Evolutionary conservation across 2,888 invertebrate species (phyloP).

Genomic region (Sthenelais limicola): DNA sequence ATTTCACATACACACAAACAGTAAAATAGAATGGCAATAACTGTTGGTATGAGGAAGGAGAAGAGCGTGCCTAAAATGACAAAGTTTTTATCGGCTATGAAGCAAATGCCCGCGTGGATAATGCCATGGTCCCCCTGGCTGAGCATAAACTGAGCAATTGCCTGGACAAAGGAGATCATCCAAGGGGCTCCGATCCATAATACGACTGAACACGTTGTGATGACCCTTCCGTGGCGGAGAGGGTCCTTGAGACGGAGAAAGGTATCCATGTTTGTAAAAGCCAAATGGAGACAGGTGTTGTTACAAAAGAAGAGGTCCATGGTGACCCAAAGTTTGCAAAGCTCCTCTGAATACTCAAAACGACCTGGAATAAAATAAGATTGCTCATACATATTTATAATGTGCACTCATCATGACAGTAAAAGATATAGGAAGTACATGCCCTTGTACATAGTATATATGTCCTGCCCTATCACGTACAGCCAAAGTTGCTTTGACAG

Average conservation of each 20-base stretch:
- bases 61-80: conserved; percentile 52
- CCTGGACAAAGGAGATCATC: conserved; percentile 52
- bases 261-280: conserved; percentile 52
- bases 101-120: conserved; percentile 47
- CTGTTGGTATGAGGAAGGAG: conserved; percentile 49
- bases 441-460: not conserved
- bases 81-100: conserved; percentile 54
- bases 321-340: conserved; percentile 54
- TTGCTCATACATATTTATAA: not conserved
- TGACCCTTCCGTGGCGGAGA: conserved; percentile 47
- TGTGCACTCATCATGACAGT: not conserved
- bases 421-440: not conserved
- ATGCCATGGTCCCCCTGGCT: conserved; percentile 51
- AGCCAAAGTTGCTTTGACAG: no score
- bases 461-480: no score
- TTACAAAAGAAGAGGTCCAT: conserved; percentile 55
- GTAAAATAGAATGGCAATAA: conserved; percentile 46
- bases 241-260: conserved; percentile 53
- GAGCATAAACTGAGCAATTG: conserved; percentile 53
- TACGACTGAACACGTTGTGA: conserved; percentile 50
- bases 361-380: conserved; percentile 37
- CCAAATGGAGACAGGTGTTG: conserved; percentile 53
- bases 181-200: conserved; percentile 54
- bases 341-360: conserved; percentile 47
- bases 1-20: conserved; percentile 47